Base-by-base conservation (phyloP, 2,888 invertebrate species). In the Agonopterix subpropinquella region DNA sequence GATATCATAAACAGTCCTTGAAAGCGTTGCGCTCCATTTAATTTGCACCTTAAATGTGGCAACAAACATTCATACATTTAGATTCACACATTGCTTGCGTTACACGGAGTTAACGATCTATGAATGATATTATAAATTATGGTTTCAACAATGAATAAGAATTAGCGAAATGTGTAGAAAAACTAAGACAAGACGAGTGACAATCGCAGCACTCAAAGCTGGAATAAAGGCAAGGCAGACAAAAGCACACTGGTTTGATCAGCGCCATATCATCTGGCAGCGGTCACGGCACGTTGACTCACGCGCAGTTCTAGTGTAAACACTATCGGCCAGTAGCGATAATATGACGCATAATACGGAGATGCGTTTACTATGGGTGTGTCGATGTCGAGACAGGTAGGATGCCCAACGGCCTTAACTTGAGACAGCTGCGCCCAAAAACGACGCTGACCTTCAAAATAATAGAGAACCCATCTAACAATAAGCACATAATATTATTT, bases 281-380 rank as follows among this genome's bases (percentile, higher is more conserved):
- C 70, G 73, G 71, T 53, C 58, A 68, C 60, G 50, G 53, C 56
- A 58, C 55, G 59, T 62, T 85, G 85, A 87, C 72, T 85, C 86
- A 86, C 63, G 59, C 77, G 68, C 75, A 74, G 73, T 76, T 77
- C 73, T 71, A 78, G 66, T 73, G 78, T 79, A 80, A 83, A 82
- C 77, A 81, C 66, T 74, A 73, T 73, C 70, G 65, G 68, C 62
- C 67, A 70, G 74, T 67, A 67, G 72, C 62, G 57, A 64, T 53
- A 55, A 63, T 82, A 83, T 85, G 84, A 73, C 83, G 84, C 77
- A 67, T 62, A 55, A 61, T 58, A 65, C 69, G 67, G 62, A 75
- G 74, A 71, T 67, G 61, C 28, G 4, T 28, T 28, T 28, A 28
- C 62, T 60, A 66, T 70, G 75, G 80, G 74, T 69, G 80, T 64